Base-by-base conservation (phyloP, 2,888 invertebrate genomes). In the Eilema sororculum region DNA sequence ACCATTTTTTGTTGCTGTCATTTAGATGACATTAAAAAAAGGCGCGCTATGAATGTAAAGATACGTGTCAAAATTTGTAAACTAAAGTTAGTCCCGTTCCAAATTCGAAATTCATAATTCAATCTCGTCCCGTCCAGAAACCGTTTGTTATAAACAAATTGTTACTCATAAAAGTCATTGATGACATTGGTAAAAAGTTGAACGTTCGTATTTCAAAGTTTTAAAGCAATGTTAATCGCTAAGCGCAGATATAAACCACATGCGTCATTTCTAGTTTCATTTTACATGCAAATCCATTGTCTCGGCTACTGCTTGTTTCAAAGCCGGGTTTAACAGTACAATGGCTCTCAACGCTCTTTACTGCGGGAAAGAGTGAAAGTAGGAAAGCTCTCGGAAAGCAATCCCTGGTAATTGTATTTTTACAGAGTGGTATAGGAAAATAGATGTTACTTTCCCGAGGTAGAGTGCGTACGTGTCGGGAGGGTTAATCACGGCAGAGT, bases 391-490 rank as follows among this genome's bases (percentile, higher is more conserved):
- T 82, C 67, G 73, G 73, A 75, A 78, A 75, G 77, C 78, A 80
- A 80, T 83, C 73, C 69, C 72, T 65, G 25, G 74, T 79, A 79
- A 80, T 83, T 78, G 78, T 79, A 77, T 77, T 79, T 81, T 76
- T 79, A 76, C 78, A 73, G 71, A 72, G 74, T 22, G 41, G 61
- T 65, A 28, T 71, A 70, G 73, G 67, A 72, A 74, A 77, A 78
- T 69, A 67, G 3, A 52, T 9, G 74, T 68, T 73, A 68, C 67
- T 80, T 76, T 74, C 69, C 70, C 65, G 71, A 75, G 63, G 78
- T 76, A 71, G 71, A 78, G 80, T 80, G 74, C 74, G 77, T 78
- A 76, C 77, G 76, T 78, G 75, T 69, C 62, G 64, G 73, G 74
- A 82, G 77, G 80, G 76, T 78, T 78, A 77, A 77, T 71, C 60